These are phyloP conservation scores for Planococcus citri DNA, from an alignment of 1,140 invertebrate species.

Conservation along the genomic window DNA sequence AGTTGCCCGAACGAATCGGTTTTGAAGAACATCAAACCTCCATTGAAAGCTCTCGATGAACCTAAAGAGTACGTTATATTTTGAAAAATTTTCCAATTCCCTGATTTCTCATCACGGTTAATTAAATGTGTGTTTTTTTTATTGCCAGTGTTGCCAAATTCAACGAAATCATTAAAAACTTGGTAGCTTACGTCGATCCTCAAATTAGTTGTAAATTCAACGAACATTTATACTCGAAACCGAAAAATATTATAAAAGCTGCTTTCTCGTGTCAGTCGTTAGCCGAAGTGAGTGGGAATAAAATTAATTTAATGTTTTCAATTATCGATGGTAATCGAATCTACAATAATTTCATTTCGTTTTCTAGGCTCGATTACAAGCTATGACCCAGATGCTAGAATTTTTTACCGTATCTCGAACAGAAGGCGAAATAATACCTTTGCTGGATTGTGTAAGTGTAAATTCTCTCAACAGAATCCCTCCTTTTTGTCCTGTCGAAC, in stretches of 20 bases:
- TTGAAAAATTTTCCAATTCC: background rate
- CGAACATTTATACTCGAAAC: background rate
- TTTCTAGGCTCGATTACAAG: constrained; percentile 2
- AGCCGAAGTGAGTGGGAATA: background rate
- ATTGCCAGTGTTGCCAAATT: background rate
- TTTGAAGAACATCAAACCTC: background rate
- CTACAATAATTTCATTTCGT: background rate
- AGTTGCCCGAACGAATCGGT: background rate
- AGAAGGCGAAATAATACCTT: background rate
- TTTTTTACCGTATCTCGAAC: background rate
- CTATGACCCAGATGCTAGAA: constrained; percentile 2
- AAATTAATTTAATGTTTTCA: background rate
- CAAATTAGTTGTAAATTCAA: background rate
- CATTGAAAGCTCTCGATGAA: background rate
- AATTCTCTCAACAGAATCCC: background rate
- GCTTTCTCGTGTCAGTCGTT: background rate
- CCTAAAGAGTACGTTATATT: background rate
- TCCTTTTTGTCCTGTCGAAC: background rate
- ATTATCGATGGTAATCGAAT: background rate
- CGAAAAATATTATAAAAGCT: background rate
- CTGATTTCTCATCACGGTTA: too few species aligned
- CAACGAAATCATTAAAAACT: background rate
- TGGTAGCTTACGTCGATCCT: background rate
- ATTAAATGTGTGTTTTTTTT: background rate
- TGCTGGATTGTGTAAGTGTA: background rate